phyloP scores from a whole-genome alignment of 2,797 vertebrate genomes.

The Sphaeramia orbicularis region DNA sequence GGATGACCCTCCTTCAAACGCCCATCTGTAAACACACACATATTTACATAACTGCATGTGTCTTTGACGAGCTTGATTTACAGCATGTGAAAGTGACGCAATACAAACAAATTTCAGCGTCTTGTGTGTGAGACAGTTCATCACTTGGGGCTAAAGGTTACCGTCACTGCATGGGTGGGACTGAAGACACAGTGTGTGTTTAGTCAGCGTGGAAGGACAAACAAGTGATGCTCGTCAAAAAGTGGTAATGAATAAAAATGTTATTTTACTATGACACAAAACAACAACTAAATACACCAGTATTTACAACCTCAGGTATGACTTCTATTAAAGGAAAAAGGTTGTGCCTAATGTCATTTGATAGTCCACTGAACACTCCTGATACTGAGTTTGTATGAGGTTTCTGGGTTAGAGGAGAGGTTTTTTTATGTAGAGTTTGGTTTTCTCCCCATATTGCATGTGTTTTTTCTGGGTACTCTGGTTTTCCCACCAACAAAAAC shows the following conservation, averaged over 20 bases:
- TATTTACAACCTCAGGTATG: neutral
- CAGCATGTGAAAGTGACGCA: conserved; percentile 32
- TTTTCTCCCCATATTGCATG: too few species aligned
- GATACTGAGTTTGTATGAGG: neutral
- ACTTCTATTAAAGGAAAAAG: neutral
- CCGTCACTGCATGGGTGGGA: conserved; percentile 27
- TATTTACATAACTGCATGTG: conserved; percentile 48
- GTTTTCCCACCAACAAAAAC: too few species aligned
- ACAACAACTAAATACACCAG: neutral
- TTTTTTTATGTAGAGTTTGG: too few species aligned
- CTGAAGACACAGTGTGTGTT: conserved; percentile 13
- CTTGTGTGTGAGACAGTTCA: conserved; percentile 11
- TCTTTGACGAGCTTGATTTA: conserved; percentile 19
- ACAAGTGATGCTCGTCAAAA: neutral
- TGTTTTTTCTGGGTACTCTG: too few species aligned
- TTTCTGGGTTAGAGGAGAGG: too few species aligned
- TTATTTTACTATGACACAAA: neutral
- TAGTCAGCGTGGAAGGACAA: conserved; percentile 1
- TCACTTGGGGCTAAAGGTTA: conserved; percentile 15
- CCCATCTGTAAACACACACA: conserved; percentile 37
- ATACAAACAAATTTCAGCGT: conserved; percentile 36
- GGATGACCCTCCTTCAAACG: conserved; percentile 4
- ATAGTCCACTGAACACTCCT: neutral
- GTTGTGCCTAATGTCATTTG: neutral
- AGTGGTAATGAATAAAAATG: neutral